Percentiles rank a stretch among this genome's conserved stretches.
phyloP scores from a whole-genome alignment of 2,888 invertebrate species.

The Acanthosepion pharaonis region DNA sequence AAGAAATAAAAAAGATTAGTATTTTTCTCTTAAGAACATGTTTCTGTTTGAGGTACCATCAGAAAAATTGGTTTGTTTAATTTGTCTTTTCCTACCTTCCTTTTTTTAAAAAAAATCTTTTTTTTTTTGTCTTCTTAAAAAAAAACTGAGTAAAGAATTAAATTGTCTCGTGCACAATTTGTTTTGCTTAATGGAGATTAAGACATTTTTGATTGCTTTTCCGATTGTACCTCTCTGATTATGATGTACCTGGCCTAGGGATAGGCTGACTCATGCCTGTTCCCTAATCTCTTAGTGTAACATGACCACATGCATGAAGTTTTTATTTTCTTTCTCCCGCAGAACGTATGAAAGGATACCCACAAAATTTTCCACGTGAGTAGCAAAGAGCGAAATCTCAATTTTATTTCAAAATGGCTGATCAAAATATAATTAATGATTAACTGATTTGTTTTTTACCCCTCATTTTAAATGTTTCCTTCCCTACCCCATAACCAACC shows the following conservation, averaged over 20 bases:
- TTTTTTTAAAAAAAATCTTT: too few species aligned
- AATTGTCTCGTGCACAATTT: neutral
- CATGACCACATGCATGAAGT: constrained; percentile 33
- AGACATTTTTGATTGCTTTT: neutral
- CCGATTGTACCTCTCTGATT: neutral
- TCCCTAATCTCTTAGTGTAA: neutral
- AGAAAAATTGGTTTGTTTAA: too few species aligned
- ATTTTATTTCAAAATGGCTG: constrained; percentile 40
- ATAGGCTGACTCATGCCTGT: neutral
- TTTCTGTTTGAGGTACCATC: too few species aligned
- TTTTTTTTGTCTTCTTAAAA: too few species aligned
- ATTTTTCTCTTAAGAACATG: too few species aligned
- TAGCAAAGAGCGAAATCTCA: constrained; percentile 17
- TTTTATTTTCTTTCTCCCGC: constrained; percentile 39
- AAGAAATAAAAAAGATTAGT: too few species aligned
- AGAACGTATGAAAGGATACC: constrained; percentile 47
- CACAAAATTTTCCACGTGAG: constrained; percentile 46
- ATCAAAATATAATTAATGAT: neutral
- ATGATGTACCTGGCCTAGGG: neutral
- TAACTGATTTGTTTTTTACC: too few species aligned
- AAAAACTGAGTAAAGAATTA: too few species aligned
- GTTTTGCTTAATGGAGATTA: neutral
- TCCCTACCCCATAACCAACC: too few species aligned
- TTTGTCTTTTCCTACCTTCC: too few species aligned
- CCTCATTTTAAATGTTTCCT: too few species aligned